Evolutionary conservation across 2,113 vertebrate species (phyloP).

Genomic region (Cairina moschata): DNA sequence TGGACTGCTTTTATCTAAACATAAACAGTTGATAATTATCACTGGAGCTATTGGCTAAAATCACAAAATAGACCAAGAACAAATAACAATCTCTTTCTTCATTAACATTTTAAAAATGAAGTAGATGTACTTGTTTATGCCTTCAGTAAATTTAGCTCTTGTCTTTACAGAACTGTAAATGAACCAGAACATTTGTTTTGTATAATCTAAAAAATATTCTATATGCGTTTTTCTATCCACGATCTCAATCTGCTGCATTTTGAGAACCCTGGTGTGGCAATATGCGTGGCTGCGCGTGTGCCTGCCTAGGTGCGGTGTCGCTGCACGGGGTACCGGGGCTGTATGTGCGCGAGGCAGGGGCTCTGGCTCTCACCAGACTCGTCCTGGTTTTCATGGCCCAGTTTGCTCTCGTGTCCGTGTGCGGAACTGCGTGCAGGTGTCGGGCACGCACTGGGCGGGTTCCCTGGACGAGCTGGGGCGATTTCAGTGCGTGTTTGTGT

Average conservation of each 20-base stretch:
- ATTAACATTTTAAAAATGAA: slow-evolving; percentile 52
- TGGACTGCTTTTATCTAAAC: slow-evolving; percentile 60
- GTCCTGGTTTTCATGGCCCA: accelerated
- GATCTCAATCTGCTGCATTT: neutral
- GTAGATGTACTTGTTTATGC: slow-evolving; percentile 50
- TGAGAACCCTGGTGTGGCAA: neutral
- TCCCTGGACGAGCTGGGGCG: neutral
- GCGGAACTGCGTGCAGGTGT: accelerated
- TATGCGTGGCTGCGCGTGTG: accelerated
- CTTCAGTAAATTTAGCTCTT: slow-evolving; percentile 32
- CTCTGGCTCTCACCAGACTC: accelerated
- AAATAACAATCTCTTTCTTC: slow-evolving; percentile 52
- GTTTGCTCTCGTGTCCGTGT: accelerated
- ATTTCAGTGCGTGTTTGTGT: accelerated
- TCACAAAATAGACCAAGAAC: slow-evolving; percentile 52
- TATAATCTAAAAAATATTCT: slow-evolving; percentile 16
- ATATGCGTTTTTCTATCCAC: neutral
- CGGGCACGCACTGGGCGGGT: accelerated
- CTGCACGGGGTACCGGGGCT: neutral
- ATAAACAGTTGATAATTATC: slow-evolving; percentile 62
- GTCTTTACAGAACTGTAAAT: slow-evolving; percentile 26
- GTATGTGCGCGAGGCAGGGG: accelerated
- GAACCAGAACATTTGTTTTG: slow-evolving; percentile 55
- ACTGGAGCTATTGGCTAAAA: slow-evolving; percentile 50
- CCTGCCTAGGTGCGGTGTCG: accelerated